A percentile compares a stretch with the other conserved stretches of the same genome.
Conservation (phyloP, 2,797 vertebrate species). For the Brotula barbata region DNA sequence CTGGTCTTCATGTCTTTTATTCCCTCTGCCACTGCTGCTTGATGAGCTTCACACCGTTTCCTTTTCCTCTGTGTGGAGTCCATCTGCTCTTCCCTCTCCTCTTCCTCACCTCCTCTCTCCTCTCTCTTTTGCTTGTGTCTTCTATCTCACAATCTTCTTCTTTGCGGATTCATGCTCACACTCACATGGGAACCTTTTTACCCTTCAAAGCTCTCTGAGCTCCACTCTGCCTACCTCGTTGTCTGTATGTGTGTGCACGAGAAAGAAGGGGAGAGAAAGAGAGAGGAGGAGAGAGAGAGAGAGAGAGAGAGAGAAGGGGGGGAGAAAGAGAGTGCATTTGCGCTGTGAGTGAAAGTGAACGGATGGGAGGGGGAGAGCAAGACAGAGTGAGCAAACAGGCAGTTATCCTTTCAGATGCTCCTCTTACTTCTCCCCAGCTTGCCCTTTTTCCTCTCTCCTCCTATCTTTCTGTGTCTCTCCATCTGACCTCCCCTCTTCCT, state of each 20-base stretch:
- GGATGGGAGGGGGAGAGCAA: constrained; percentile 53
- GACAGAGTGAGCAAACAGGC: constrained; percentile 76
- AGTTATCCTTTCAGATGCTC: constrained; percentile 73
- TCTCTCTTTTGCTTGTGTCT: constrained; percentile 38
- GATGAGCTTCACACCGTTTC: constrained; percentile 55
- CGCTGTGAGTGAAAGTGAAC: constrained; percentile 24
- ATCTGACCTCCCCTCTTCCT: constrained; percentile 65
- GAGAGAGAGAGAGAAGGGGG: constrained; percentile 73
- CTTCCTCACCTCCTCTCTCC: constrained; percentile 31
- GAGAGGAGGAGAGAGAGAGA: constrained; percentile 69
- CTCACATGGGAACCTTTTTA: constrained; percentile 73
- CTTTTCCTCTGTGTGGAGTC: constrained; percentile 64
- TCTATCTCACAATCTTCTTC: constrained; percentile 64
- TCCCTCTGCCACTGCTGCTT: constrained; percentile 65
- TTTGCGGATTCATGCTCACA: constrained; percentile 66
- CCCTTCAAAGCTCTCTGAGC: constrained; percentile 62
- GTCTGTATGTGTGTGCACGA: constrained; percentile 58
- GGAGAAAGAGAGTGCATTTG: constrained; percentile 14
- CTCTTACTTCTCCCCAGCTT: constrained; percentile 59
- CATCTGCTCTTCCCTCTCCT: constrained; percentile 69
- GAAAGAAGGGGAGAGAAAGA: constrained; percentile 69
- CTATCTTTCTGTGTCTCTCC: constrained; percentile 60
- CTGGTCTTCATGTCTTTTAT: constrained; percentile 58
- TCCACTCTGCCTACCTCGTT: constrained; percentile 66
- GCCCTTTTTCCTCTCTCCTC: constrained; percentile 49